These are phyloP conservation scores for cat (Felis catus) DNA, from an alignment of 2,113 vertebrate species.

Conservation along the genomic window F.catus_Fca126_mat1.0 CM031417.1:58644501-58645000, in stretches of 20 bases:
- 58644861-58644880: not conserved
- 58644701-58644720: conserved; percentile 9
- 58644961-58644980: not conserved
- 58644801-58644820: conserved; percentile 28
- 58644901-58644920: not conserved
- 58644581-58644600: not conserved
- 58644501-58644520: not conserved
- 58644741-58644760: not conserved
- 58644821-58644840: not conserved
- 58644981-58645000: not conserved
- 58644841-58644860: not conserved
- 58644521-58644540: conserved; percentile 21
- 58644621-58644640: not conserved
- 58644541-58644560: not conserved
- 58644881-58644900: not conserved
- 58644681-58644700: not conserved
- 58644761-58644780: conserved; percentile 43
- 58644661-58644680: not conserved
- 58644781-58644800: not conserved
- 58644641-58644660: not conserved
- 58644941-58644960: not conserved
- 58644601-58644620: not conserved
- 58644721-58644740: not conserved
- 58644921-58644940: not conserved
- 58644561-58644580: not conserved